phyloP scores from a whole-genome alignment of 92 coral and sea anemone genomes.

The Epizoanthus rinbou region DNA sequence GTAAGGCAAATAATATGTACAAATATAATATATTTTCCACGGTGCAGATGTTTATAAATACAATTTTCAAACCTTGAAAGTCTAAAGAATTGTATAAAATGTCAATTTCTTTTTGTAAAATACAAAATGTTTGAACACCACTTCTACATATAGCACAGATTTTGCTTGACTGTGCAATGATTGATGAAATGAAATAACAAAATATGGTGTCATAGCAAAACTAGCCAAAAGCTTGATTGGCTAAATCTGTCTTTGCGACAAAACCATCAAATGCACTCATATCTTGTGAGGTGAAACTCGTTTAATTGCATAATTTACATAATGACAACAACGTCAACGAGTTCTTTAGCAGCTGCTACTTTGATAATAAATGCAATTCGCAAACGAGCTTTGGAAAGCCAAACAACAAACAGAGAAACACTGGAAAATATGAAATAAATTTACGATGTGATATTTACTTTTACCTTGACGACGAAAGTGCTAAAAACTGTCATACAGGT shows the following conservation, averaged over 20 bases:
- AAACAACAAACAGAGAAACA: too few relatives aligned
- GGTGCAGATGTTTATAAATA: not conserved
- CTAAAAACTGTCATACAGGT: too few relatives aligned
- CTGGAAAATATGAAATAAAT: too few relatives aligned
- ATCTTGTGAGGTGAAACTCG: constrained; percentile 5
- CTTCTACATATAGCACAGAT: constrained; percentile 3
- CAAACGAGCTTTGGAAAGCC: too few relatives aligned
- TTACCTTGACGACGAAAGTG: too few relatives aligned
- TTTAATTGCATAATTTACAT: constrained; percentile 1
- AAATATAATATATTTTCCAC: not conserved
- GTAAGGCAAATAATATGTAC: not conserved
- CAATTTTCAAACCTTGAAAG: not conserved
- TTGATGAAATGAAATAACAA: constrained; percentile 1
- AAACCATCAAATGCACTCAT: constrained; percentile 3
- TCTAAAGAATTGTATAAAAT: not conserved
- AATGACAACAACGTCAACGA: constrained; percentile 4
- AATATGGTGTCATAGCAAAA: constrained; percentile 3
- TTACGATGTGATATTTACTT: too few relatives aligned
- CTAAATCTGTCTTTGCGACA: constrained; percentile 4
- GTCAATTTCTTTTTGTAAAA: constrained; percentile 1
- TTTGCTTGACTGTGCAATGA: constrained; percentile 4
- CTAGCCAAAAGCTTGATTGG: not conserved
- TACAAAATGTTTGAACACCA: constrained; percentile 3
- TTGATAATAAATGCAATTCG: too few relatives aligned
- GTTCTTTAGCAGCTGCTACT: not conserved